A percentile compares a stretch with the other conserved stretches of the same genome.
phyloP scores from a whole-genome alignment of 2,888 invertebrate genomes.

The Cephalotes varians region DNA sequence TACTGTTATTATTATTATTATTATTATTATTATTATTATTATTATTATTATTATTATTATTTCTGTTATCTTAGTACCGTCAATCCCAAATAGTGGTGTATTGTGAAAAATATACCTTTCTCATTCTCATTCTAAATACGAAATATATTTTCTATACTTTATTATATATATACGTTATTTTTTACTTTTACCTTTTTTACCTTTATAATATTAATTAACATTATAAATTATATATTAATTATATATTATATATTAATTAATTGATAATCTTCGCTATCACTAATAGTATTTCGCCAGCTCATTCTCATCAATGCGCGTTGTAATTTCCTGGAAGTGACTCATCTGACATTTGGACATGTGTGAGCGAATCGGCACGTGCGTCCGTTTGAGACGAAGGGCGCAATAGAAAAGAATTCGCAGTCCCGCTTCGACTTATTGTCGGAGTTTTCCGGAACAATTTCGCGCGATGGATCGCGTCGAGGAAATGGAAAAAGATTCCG shows the following conservation, averaged over 20 bases:
- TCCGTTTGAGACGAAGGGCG: background rate
- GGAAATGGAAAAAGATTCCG: conserved; percentile 1
- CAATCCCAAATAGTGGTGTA: background rate
- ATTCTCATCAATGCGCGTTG: background rate
- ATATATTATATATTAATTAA: background rate
- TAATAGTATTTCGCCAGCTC: background rate
- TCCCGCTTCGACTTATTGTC: conserved; percentile 60
- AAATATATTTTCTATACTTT: conserved; percentile 4
- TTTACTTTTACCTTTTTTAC: background rate
- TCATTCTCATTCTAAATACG: background rate
- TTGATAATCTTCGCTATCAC: background rate
- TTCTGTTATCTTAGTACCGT: background rate
- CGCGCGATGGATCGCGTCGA: conserved; percentile 25
- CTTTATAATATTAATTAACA: background rate
- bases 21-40: too few species aligned
- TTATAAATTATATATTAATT: too few species aligned
- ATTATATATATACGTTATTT: background rate
- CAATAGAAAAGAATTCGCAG: conserved; percentile 29
- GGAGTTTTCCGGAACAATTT: conserved; percentile 67
- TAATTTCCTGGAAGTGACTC: conserved; percentile 1
- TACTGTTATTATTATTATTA: too few species aligned
- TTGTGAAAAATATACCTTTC: background rate
- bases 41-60: background rate
- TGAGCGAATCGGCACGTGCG: background rate
- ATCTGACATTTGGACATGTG: conserved; percentile 16